Evolutionary conservation across 2,113 vertebrate species (phyloP), one percentile per base, ranked within the genome.

Genomic region (Pelvicachromis taeniatus): DNA sequence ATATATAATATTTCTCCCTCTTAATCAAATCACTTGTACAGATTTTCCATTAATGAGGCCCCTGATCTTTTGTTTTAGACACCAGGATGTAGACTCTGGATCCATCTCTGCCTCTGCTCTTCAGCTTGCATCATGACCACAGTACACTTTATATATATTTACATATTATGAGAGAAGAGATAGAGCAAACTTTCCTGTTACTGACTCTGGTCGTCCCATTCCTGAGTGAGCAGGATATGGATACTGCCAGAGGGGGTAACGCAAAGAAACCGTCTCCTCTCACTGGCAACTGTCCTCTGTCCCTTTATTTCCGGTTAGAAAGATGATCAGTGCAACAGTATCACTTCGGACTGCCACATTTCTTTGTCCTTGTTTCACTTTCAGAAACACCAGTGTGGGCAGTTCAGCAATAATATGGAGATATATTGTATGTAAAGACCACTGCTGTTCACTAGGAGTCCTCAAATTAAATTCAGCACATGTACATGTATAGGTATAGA

Each of bases 121-220:
- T 84, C 88, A 91, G 94, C 97, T 97, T 97, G 96, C 97, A 97
- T 96, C 97, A 96, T 96, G 96, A 96, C 96, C 96, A 87, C 96
- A 96, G 96, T 95, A 94, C 96, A 93, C 97, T 96, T 95, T 96
- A 26, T 26, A 26, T 26, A 26, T 26, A 26, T 26, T 2, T 26
- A 96, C 97, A 94, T 92, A 65, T 88, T 90, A 91, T 58, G 26
- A 91, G 87, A 87, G 84, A 90, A 59, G 92, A 90, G 93, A 86
- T 82, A 4, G 26, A 78, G 85, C 77, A 6, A 78, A 79, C 90
- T 91, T 93, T 91, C 90, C 81, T 85, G 91, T 87, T 93, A 87
- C 78, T 23, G 42, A 50, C 84, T 52, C n/a, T 52, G 84, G 94
- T 91, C 83, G 89, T 93, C 87, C 88, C 89, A 91, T 86, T 90